These are phyloP conservation scores for Amphimallon solstitiale DNA, from an alignment of 2,888 invertebrate species.

Conservation along the genomic window DNA sequence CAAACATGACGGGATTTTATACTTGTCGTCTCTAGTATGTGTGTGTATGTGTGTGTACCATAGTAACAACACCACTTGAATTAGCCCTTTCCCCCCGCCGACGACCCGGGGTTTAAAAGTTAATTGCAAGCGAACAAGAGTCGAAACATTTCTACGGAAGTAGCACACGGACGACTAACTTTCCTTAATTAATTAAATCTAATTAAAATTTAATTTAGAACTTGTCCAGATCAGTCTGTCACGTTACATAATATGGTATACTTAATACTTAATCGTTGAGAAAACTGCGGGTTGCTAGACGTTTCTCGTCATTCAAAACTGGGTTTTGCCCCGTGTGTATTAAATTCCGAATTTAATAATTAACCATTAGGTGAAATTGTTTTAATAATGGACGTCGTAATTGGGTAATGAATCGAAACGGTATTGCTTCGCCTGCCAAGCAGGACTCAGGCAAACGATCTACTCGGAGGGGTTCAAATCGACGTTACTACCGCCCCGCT, in stretches of 20 bases:
- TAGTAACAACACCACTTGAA: too few relatives aligned
- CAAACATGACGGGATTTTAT: too few relatives aligned
- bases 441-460: too few relatives aligned
- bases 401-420: slow-evolving; percentile 5
- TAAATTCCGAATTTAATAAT: slow-evolving; percentile 28
- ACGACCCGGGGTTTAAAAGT: slow-evolving; percentile 37
- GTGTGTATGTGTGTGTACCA: too few relatives aligned
- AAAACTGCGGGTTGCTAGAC: not conserved
- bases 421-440: too few relatives aligned
- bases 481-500: not conserved
- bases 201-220: slow-evolving; percentile 53
- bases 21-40: too few relatives aligned
- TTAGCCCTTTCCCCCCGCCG: too few relatives aligned
- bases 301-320: not conserved
- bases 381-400: not conserved
- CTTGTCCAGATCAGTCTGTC: slow-evolving; percentile 49
- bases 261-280: too few relatives aligned
- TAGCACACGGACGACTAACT: slow-evolving; percentile 42
- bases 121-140: slow-evolving; percentile 33
- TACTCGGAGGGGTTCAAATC: not conserved
- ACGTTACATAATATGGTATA: not conserved
- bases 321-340: not conserved
- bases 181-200: slow-evolving; percentile 51
- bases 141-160: slow-evolving; percentile 38
- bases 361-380: not conserved